A percentile compares a stretch with the other conserved stretches of the same genome.
phyloP scores from a whole-genome alignment of 2,888 invertebrate species.

The Tenodera sinensis region DNA sequence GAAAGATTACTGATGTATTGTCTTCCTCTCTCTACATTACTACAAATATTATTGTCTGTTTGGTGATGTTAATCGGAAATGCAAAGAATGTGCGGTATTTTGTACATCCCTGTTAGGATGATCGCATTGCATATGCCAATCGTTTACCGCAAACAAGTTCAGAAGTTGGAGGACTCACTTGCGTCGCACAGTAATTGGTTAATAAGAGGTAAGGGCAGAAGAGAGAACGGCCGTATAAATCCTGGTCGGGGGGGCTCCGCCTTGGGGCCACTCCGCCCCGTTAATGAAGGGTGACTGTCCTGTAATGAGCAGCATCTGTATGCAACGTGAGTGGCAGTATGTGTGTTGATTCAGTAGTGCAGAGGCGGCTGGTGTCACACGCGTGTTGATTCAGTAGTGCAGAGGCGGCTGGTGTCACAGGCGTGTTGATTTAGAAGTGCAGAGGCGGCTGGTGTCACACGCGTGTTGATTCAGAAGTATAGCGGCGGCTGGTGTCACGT shows the following conservation, averaged over 20 bases:
- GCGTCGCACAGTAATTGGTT: neutral
- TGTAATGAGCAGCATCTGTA: neutral
- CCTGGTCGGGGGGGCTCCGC: too few species aligned
- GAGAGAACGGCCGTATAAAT: neutral
- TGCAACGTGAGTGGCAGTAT: neutral
- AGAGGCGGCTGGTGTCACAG: too few species aligned
- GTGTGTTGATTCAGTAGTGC: neutral
- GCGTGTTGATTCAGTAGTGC: too few species aligned
- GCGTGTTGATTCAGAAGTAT: too few species aligned
- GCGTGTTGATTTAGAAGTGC: too few species aligned
- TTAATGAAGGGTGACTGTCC: neutral
- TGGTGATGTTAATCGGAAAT: too few species aligned
- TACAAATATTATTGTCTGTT: too few species aligned
- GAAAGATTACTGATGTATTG: too few species aligned
- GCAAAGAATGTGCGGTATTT: neutral
- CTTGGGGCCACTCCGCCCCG: neutral
- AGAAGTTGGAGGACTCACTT: neutral
- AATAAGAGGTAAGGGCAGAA: neutral
- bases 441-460: too few species aligned
- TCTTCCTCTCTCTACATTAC: too few species aligned
- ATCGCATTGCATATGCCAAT: neutral
- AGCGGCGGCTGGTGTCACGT: too few species aligned
- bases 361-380: neutral
- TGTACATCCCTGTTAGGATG: neutral
- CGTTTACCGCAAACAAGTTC: neutral